phyloP scores from a whole-genome alignment of 2,797 vertebrate species.

The Pogoniulus pusillus region DNA sequence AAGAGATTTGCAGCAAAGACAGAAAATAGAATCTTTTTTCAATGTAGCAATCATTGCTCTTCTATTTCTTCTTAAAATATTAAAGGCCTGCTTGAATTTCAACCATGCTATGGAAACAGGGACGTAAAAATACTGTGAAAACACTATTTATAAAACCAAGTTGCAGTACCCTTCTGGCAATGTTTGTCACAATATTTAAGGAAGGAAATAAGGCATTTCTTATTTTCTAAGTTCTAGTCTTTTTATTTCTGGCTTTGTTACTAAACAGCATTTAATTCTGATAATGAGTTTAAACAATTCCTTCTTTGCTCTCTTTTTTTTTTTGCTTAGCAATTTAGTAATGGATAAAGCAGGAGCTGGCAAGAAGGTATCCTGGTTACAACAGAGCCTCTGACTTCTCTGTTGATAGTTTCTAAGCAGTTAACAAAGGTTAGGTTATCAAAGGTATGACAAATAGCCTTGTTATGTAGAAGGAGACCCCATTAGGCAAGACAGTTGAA shows the following conservation, averaged over 20 bases:
- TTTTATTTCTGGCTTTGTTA: conserved; percentile 31
- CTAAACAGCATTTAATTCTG: conserved; percentile 56
- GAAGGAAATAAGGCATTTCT: conserved; percentile 31
- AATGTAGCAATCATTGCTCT: background rate
- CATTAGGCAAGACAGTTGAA: conserved; percentile 71
- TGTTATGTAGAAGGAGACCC: conserved; percentile 69
- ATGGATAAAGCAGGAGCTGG: conserved; percentile 68
- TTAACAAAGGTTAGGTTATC: conserved; percentile 72
- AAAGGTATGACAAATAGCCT: conserved; percentile 74
- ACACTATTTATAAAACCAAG: background rate
- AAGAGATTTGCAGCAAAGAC: background rate
- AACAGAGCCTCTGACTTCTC: conserved; percentile 50
- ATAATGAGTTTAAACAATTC: conserved; percentile 66
- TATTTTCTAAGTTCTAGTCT: background rate
- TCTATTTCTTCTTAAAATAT: background rate
- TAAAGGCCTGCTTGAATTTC: conserved; percentile 11
- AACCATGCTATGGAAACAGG: background rate
- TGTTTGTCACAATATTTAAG: conserved; percentile 17
- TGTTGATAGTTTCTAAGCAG: conserved; percentile 73
- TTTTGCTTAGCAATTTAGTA: conserved; percentile 57
- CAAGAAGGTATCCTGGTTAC: conserved; percentile 71
- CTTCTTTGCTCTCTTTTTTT: conserved; percentile 33
- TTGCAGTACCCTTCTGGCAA: conserved; percentile 22
- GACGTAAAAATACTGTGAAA: background rate
- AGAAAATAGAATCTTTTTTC: background rate